Conservation (phyloP, 30 jellyfish, hydroid and myxozoan species). For the Sanderia malayensis region DNA sequence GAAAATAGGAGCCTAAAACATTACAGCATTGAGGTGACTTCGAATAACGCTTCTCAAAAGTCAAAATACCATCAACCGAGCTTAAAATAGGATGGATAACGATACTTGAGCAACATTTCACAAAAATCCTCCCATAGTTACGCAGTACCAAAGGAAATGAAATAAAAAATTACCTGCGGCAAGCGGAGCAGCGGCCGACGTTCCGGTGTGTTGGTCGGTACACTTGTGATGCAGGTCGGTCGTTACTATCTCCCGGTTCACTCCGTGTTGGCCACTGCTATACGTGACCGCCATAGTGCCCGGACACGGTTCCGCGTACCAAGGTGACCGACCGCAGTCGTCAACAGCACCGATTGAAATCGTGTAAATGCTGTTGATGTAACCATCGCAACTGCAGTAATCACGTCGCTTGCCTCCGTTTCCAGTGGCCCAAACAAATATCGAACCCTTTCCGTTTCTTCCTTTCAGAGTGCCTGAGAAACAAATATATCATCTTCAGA, state of each 20-base stretch:
- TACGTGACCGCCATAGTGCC: constrained; percentile 98
- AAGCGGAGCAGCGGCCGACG: constrained; percentile 99
- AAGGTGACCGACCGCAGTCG: constrained; percentile 94
- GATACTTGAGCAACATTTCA: too few species aligned
- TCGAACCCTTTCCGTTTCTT: constrained; percentile 89
- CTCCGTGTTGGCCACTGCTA: constrained; percentile 91
- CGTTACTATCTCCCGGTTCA: constrained; percentile 83
- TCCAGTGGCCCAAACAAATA: constrained; percentile 99
- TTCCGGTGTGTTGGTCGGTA: constrained; percentile 88
- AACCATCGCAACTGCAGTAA: constrained; percentile 98
- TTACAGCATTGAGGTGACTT: too few species aligned
- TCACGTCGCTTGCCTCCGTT: constrained; percentile 91
- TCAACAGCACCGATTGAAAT: constrained; percentile 98
- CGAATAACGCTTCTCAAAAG: too few species aligned
- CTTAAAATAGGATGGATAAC: too few species aligned
- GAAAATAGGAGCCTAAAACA: too few species aligned
- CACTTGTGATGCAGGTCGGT: constrained; percentile 89
- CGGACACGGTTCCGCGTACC: constrained; percentile 99
- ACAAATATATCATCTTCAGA: too few species aligned
- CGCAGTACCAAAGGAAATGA: too few species aligned
- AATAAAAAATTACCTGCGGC: constrained; percentile 84
- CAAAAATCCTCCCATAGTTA: too few species aligned
- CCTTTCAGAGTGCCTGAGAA: constrained; percentile 84
- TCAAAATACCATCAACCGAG: too few species aligned
- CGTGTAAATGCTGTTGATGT: constrained; percentile 85